Conservation (phyloP, 2,797 vertebrate species). For the Neostethus bicornis region DNA sequence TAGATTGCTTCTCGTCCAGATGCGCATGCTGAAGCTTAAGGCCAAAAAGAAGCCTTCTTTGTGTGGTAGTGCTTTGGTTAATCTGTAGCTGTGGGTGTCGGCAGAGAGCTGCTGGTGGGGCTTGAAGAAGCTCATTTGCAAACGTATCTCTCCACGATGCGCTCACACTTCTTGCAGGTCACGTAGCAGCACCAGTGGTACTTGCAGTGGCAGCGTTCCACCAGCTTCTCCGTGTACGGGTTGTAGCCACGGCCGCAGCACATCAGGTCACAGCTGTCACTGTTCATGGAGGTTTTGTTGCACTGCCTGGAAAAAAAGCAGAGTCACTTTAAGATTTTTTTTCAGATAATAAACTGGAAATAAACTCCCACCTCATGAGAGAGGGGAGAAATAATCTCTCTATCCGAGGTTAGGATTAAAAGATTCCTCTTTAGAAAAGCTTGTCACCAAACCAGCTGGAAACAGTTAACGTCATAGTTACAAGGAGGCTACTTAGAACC, state of each 20-base stretch:
- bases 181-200: slow-evolving; percentile 99
- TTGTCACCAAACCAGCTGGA: too few relatives aligned
- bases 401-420: too few relatives aligned
- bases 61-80: slow-evolving; percentile 80
- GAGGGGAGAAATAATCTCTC: too few relatives aligned
- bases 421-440: too few relatives aligned
- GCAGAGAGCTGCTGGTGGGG: slow-evolving; percentile 13
- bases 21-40: slow-evolving; percentile 75
- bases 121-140: slow-evolving; percentile 85
- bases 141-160: slow-evolving; percentile 93
- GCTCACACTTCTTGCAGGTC: slow-evolving; percentile 97
- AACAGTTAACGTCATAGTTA: too few relatives aligned
- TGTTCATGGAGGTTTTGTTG: slow-evolving; percentile 96
- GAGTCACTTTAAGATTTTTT: not conserved
- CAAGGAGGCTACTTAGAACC: too few relatives aligned
- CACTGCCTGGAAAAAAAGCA: slow-evolving; percentile 86
- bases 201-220: slow-evolving; percentile 97
- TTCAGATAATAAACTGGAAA: too few relatives aligned
- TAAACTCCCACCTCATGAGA: too few relatives aligned
- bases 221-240: slow-evolving; percentile 94
- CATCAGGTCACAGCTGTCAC: slow-evolving; percentile 99
- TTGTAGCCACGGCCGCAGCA: slow-evolving; percentile 98
- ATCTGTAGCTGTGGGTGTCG: slow-evolving; percentile 57
- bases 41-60: slow-evolving; percentile 67
- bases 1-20: slow-evolving; percentile 60